Conservation (phyloP, 2,797 vertebrate genomes). For the Notamacropus eugenii region DNA sequence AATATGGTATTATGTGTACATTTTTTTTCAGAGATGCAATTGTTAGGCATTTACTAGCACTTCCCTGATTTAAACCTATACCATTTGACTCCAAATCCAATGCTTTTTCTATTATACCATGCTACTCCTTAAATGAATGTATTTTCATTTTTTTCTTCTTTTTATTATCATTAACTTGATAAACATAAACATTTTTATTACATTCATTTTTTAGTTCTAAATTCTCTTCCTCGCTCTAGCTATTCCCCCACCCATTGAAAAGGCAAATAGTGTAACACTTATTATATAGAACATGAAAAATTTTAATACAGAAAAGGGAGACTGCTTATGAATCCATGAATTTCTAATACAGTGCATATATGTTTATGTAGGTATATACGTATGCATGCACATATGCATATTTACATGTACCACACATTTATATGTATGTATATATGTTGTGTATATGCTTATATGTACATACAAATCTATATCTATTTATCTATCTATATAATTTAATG, state of each 20-base stretch:
- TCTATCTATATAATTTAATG: neutral
- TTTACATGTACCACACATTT: too few species aligned
- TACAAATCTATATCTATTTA: neutral
- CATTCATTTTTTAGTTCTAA: neutral
- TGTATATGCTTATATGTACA: neutral
- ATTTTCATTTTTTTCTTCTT: neutral
- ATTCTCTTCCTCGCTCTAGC: neutral
- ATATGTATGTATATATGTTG: too few species aligned
- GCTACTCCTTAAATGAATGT: neutral
- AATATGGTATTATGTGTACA: neutral
- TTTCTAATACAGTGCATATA: neutral
- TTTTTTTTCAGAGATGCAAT: neutral
- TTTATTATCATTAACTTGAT: neutral
- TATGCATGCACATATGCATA: too few species aligned
- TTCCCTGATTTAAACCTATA: neutral
- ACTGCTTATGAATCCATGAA: neutral
- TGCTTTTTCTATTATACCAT: neutral
- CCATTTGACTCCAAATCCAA: neutral
- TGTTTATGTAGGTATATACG: too few species aligned
- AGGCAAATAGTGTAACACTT: neutral
- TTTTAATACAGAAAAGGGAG: neutral
- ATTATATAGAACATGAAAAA: neutral
- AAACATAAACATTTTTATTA: neutral
- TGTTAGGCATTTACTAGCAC: neutral
- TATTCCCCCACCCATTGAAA: neutral